Evolutionary conservation across 2,797 vertebrate species (phyloP).

Genomic region (Ceryle rudis): DNA sequence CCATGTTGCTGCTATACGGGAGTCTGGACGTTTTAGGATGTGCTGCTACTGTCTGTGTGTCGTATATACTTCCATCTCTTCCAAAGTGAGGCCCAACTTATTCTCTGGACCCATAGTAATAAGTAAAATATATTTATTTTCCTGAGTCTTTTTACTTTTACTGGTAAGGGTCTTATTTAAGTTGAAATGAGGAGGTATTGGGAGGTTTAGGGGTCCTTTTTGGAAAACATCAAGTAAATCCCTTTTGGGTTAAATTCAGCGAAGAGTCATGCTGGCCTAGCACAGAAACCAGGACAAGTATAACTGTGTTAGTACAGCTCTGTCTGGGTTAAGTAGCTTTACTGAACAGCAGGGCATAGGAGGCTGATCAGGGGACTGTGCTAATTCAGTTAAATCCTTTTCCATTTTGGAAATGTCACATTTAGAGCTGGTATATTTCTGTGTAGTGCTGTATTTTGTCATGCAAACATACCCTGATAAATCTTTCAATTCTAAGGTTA

Average conservation of each 20-base stretch:
- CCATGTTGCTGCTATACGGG: background rate
- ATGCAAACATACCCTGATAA: conserved; percentile 52
- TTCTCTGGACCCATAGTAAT: background rate
- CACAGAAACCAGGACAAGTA: conserved; percentile 46
- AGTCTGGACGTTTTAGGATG: background rate
- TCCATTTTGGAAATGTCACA: conserved; percentile 61
- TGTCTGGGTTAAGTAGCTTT: conserved; percentile 66
- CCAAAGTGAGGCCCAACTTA: background rate
- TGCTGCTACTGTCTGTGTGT: background rate
- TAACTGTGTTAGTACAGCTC: conserved; percentile 54
- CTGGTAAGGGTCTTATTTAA: background rate
- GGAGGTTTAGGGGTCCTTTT: background rate
- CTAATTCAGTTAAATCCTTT: conserved; percentile 72
- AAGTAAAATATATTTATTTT: background rate
- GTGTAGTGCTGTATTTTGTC: conserved; percentile 41
- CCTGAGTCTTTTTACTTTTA: background rate
- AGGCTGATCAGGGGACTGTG: conserved; percentile 64
- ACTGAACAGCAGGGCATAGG: conserved; percentile 63
- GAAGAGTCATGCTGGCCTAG: conserved; percentile 20
- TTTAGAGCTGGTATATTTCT: conserved; percentile 22
- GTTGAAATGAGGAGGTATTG: background rate
- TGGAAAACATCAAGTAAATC: conserved; percentile 20
- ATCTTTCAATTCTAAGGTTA: conserved; percentile 42
- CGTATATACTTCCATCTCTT: background rate
- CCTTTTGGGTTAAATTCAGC: conserved; percentile 33